Conservation (phyloP, 1,140 invertebrate species). For the Drosophila erecta region DNA sequence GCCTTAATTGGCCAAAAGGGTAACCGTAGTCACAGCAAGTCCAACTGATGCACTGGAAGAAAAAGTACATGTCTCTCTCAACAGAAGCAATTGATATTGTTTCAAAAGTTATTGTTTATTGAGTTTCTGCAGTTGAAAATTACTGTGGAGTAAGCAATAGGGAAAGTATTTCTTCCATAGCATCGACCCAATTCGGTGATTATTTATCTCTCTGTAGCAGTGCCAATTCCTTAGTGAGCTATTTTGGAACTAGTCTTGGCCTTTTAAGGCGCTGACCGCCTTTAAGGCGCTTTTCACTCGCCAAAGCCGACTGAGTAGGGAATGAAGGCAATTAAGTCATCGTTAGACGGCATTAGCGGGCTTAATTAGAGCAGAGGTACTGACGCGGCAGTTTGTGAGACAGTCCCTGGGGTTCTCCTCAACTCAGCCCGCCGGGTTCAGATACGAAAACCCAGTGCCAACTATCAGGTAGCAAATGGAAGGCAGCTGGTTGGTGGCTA, state of each 20-base stretch:
- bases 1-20: conserved; percentile 65
- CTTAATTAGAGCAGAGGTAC: conserved; percentile 56
- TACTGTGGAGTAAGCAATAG: too few species aligned
- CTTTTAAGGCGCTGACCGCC: conserved; percentile 33
- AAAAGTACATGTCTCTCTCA: not conserved
- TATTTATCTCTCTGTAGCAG: conserved; percentile 10
- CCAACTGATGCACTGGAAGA: conserved; percentile 13
- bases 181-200: conserved; percentile 17
- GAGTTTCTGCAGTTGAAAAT: too few species aligned
- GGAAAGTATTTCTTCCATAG: not conserved
- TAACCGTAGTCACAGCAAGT: conserved; percentile 28
- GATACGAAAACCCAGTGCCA: conserved; percentile 4
- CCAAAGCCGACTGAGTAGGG: conserved; percentile 18
- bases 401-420: conserved; percentile 5
- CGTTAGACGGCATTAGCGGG: conserved; percentile 66
- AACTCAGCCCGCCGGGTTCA: conserved; percentile 28
- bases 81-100: too few species aligned
- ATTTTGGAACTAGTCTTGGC: conserved; percentile 53
- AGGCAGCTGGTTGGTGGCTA: conserved; percentile 46
- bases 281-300: conserved; percentile 33
- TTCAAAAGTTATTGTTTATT: too few species aligned
- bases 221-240: conserved; percentile 51
- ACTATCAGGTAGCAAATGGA: conserved; percentile 24
- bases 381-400: conserved; percentile 62
- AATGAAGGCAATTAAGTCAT: conserved; percentile 69